Base-by-base conservation (phyloP, 2,113 vertebrate species). In the Empidonax traillii region DNA sequence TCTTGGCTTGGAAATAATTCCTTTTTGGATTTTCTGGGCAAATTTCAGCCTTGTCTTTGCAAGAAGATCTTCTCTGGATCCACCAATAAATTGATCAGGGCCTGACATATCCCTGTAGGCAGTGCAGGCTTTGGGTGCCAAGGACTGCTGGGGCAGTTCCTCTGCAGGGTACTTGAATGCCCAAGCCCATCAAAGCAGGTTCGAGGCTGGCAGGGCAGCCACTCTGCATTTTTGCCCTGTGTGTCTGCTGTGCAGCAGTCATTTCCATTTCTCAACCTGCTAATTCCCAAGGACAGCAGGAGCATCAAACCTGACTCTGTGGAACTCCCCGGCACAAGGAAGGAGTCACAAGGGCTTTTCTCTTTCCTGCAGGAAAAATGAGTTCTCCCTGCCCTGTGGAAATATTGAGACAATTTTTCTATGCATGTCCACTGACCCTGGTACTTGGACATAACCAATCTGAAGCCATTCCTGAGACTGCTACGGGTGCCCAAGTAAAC, bases 371-470 rank as follows among this genome's bases (percentile, higher is more conserved):
- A 66, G 33, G 41, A 49, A 58, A 93, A 74, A 17, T n/a, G 24
- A 24, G 14, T 82, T 88, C 85, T 71, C 28, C n/a, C 11, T 55
- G 13, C 43, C 13, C 22, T 5, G 9, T 47, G 59, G 84, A 73
- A 95, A 83, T 39, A 72, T 0, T 5, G 6, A 41, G 52, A 20
- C 27, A 47, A 1, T 81, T 89, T 86, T 91, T 58, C 49, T 51
- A 0, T 76, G 43, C 3, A 1, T 14, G 9, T 69, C 49, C 43
- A 23, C 41, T 1, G 2, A 56, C n/a, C 12, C 19, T 72, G 15
- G 23, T 80, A 21, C 16, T 62, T 16, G 2, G 23, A 27, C 25
- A 10, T 22, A 71, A 71, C 30, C 41, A 27, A 12, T 41, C 35
- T 59, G 85, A 93, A 90, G 82, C 25, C 0, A 4, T 51, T 85